These are phyloP conservation scores for Scarus forsteni DNA, from an alignment of 2,797 vertebrate species.

Conservation along the genomic window DNA sequence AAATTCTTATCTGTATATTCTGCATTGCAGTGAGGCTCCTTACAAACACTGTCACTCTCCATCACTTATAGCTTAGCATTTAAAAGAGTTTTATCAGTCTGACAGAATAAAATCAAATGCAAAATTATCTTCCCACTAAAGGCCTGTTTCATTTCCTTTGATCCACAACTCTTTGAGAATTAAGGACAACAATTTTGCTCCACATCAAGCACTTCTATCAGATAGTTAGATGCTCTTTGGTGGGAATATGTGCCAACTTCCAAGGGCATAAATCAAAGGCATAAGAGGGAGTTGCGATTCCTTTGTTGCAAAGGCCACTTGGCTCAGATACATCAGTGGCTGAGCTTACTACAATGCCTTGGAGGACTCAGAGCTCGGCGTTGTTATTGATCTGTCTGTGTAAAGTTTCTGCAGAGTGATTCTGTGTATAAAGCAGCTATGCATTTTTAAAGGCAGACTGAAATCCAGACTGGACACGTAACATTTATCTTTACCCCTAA, in stretches of 20 bases:
- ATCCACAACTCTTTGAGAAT: constrained; percentile 69
- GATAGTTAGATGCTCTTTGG: constrained; percentile 64
- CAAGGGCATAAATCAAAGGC: constrained; percentile 78
- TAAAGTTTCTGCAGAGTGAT: constrained; percentile 81
- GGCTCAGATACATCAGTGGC: constrained; percentile 77
- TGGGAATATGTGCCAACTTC: constrained; percentile 74
- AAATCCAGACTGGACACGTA: constrained; percentile 60
- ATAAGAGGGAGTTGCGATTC: constrained; percentile 68
- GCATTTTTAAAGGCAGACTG: constrained; percentile 69
- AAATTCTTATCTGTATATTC: not conserved
- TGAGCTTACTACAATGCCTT: constrained; percentile 74
- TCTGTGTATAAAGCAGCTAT: constrained; percentile 71
- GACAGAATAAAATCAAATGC: constrained; percentile 62
- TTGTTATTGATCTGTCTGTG: constrained; percentile 83
- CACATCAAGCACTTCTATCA: constrained; percentile 73
- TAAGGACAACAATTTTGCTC: constrained; percentile 73
- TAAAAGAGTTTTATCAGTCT: constrained; percentile 39
- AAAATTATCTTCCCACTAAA: constrained; percentile 62
- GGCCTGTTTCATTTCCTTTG: constrained; percentile 53
- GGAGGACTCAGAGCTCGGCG: constrained; percentile 68
- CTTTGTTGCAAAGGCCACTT: constrained; percentile 82
- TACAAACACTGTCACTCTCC: constrained; percentile 4
- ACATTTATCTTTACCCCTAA: constrained; percentile 70
- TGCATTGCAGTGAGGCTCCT: not conserved
- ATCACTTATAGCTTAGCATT: constrained; percentile 14